A percentile compares a stretch with the other conserved stretches of the same genome.
Conservation (phyloP, 2,888 invertebrate species). For the Drosophila falleni region DNA sequence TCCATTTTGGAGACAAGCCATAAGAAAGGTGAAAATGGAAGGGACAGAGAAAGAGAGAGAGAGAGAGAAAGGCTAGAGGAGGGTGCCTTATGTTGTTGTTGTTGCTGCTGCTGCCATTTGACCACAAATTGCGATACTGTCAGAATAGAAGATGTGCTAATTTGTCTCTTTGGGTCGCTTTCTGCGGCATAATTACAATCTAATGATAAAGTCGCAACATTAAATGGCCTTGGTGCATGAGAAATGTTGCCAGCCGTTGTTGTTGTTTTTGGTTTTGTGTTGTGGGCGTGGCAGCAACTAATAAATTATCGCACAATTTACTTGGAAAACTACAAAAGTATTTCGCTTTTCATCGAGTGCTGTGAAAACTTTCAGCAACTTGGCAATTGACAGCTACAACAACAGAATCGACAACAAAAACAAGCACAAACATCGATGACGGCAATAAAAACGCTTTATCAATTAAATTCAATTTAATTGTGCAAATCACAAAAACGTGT, state of each 20-base stretch:
- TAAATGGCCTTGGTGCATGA: constrained; percentile 13
- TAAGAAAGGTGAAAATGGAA: not conserved
- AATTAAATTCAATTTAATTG: constrained; percentile 70
- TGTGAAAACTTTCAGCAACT: constrained; percentile 51
- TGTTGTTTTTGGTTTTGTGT: not conserved
- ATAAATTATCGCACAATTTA: constrained; percentile 62
- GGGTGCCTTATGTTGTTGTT: not conserved
- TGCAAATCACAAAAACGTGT: constrained; percentile 73
- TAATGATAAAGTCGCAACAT: constrained; percentile 4
- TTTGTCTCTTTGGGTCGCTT: constrained; percentile 55
- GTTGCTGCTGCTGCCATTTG: constrained; percentile 35
- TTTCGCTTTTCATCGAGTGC: constrained; percentile 33
- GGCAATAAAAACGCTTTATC: constrained; percentile 64
- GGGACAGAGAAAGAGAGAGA: not conserved
- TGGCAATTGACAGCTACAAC: constrained; percentile 34
- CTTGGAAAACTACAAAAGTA: constrained; percentile 40
- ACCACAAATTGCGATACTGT: constrained; percentile 67
- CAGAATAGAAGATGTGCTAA: constrained; percentile 62
- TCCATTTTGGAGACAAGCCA: not conserved
- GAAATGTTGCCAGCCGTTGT: constrained; percentile 12
- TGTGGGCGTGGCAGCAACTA: constrained; percentile 29
- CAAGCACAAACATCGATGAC: not conserved
- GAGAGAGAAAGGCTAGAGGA: not conserved
- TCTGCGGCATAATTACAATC: constrained; percentile 38
- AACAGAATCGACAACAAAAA: constrained; percentile 10